Evolutionary conservation across 1,140 invertebrate species (phyloP).

Genomic region (Lethocerus indicus): DNA sequence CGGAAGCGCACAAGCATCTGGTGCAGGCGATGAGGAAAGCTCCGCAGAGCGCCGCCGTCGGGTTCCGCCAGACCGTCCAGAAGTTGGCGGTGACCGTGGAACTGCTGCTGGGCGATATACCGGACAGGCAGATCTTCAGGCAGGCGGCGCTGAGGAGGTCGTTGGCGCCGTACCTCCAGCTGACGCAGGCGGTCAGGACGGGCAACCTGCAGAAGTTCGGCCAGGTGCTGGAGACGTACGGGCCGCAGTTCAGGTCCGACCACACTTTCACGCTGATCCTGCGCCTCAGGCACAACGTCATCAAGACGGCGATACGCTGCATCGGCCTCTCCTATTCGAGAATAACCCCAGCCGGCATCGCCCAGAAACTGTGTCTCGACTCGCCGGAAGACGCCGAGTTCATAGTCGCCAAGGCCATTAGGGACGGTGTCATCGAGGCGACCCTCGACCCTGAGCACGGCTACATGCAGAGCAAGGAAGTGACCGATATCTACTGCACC

Average conservation of each 20-base stretch:
- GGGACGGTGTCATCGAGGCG: conserved; percentile 97
- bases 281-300: conserved; percentile 92
- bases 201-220: conserved; percentile 91
- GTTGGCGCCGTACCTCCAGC: conserved; percentile 87
- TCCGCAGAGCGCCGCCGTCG: conserved; percentile 88
- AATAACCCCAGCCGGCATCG: conserved; percentile 90
- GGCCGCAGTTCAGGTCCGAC: conserved; percentile 70
- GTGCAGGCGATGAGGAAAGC: conserved; percentile 90
- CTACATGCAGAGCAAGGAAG: conserved; percentile 95
- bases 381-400: conserved; percentile 97
- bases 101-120: conserved; percentile 90
- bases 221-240: conserved; percentile 81
- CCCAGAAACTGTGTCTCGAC: conserved; percentile 80
- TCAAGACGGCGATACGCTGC: conserved; percentile 94
- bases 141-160: conserved; percentile 72
- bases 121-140: conserved; percentile 74
- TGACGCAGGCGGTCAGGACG: conserved; percentile 91
- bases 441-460: conserved; percentile 88
- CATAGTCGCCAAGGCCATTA: conserved; percentile 98
- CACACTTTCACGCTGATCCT: conserved; percentile 91
- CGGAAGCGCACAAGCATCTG: conserved; percentile 88
- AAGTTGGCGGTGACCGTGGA: conserved; percentile 94
- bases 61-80: conserved; percentile 97
- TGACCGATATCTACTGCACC: conserved; percentile 93
- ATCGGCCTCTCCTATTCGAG: conserved; percentile 94